These are phyloP conservation scores for Imbricaverruca yamaguchii DNA, from an alignment of 2,888 invertebrate genomes.

Conservation along the genomic window DNA sequence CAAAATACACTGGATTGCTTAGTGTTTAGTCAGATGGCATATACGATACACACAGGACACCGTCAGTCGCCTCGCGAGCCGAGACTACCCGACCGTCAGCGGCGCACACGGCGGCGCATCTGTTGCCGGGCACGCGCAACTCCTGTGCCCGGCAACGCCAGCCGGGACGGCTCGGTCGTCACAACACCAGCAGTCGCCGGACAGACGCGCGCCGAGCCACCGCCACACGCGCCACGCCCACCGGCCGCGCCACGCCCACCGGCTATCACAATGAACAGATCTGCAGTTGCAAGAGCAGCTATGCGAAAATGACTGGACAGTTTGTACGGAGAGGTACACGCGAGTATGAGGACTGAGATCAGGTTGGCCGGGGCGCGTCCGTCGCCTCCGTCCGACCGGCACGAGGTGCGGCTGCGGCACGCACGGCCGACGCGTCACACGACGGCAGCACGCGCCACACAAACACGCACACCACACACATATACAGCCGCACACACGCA, in stretches of 20 bases:
- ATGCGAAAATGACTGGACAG: constrained; percentile 12
- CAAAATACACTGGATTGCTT: constrained; percentile 12
- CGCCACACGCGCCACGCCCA: background rate
- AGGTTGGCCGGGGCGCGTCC: background rate
- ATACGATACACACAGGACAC: background rate
- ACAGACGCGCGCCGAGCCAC: background rate
- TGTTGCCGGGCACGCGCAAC: no score
- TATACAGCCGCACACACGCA: no score
- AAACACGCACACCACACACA: no score
- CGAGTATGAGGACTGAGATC: constrained; percentile 16
- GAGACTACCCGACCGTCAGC: no score
- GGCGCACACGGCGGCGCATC: no score
- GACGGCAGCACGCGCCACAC: no score
- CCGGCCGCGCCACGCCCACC: background rate
- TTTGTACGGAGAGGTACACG: constrained; percentile 18
- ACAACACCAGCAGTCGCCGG: background rate
- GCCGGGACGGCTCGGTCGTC: background rate
- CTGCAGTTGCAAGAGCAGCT: constrained; percentile 2
- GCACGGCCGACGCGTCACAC: no score
- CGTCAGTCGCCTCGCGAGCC: background rate
- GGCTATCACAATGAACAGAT: constrained; percentile 17
- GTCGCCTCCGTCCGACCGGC: background rate
- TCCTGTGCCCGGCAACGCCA: background rate
- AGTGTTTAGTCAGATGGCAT: constrained; percentile 8
- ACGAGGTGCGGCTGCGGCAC: no score